phyloP scores from a whole-genome alignment of 2,113 vertebrate genomes.

The Excalfactoria chinensis region DNA sequence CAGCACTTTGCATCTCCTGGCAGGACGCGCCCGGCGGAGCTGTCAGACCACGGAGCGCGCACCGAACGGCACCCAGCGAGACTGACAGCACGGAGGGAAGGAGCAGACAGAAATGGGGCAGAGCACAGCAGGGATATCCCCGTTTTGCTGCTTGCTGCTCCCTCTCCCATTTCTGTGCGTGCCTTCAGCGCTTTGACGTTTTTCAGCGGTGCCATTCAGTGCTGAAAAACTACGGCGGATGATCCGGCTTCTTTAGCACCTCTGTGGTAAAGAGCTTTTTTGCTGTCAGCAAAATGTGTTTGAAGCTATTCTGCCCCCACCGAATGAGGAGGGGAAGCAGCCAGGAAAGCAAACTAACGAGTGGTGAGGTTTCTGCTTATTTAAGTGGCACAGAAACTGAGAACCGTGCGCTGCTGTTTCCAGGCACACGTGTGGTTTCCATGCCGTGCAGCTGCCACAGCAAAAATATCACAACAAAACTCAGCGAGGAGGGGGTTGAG shows the following conservation, averaged over 20 bases:
- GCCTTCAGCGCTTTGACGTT: neutral
- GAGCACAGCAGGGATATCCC: neutral
- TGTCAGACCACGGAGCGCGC: neutral
- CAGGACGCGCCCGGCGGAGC: neutral
- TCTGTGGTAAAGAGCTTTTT: neutral
- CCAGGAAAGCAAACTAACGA: neutral
- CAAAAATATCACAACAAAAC: neutral
- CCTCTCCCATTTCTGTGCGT: neutral
- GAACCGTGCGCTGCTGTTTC: neutral
- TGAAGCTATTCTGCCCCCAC: neutral
- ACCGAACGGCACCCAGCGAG: neutral
- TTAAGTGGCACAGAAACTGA: neutral
- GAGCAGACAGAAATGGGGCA: neutral
- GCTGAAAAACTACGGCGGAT: neutral
- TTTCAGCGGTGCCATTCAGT: rapidly evolving
- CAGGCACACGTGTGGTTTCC: neutral
- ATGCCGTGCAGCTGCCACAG: neutral
- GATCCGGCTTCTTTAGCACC: neutral
- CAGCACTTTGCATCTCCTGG: neutral
- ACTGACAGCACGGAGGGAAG: neutral
- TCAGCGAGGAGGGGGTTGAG: neutral
- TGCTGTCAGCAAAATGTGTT: neutral
- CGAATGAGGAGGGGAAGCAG: neutral
- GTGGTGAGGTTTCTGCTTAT: neutral
- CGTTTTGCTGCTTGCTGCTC: neutral